These are phyloP conservation scores for Calliphora vicina DNA, from an alignment of 1,140 invertebrate species.

Conservation along the genomic window DNA sequence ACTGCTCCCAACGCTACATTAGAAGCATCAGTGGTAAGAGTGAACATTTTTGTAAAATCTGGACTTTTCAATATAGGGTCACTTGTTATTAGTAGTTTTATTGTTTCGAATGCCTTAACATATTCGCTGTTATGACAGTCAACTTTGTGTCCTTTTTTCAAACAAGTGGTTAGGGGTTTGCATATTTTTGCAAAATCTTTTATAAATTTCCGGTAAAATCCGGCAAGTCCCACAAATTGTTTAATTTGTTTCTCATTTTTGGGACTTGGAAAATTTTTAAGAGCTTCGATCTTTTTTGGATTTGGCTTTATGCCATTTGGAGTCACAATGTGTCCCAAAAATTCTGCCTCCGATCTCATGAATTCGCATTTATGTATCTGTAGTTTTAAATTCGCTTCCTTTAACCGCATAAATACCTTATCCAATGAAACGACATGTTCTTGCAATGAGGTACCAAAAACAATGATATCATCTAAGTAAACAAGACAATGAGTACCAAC, in stretches of 20 bases:
- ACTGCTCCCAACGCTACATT: slow-evolving; percentile 43
- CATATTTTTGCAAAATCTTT: slow-evolving; percentile 37
- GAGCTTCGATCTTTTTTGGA: slow-evolving; percentile 47
- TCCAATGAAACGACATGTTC: slow-evolving; percentile 54
- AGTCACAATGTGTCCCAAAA: slow-evolving; percentile 53
- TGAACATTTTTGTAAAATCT: slow-evolving; percentile 43
- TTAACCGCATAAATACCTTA: slow-evolving; percentile 49
- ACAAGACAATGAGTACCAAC: slow-evolving; percentile 53
- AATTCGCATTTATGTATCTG: slow-evolving; percentile 53
- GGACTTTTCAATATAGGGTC: slow-evolving; percentile 41
- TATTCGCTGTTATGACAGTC: background rate
- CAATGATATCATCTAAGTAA: slow-evolving; percentile 64
- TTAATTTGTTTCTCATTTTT: slow-evolving; percentile 51
- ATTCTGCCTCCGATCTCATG: slow-evolving; percentile 49
- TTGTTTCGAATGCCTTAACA: background rate
- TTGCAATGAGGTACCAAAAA: slow-evolving; percentile 55
- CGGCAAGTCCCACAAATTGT: slow-evolving; percentile 48
- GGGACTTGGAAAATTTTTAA: slow-evolving; percentile 47
- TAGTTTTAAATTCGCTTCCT: slow-evolving; percentile 54
- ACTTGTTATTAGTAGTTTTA: slow-evolving; percentile 21
- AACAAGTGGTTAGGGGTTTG: slow-evolving; percentile 36
- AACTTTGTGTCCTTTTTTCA: slow-evolving; percentile 33
- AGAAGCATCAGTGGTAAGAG: slow-evolving; percentile 44
- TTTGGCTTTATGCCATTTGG: slow-evolving; percentile 43
- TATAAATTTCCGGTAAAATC: slow-evolving; percentile 42